phyloP scores from a whole-genome alignment of 2,888 invertebrate species.

The Caenorhabditis sp. region DNA sequence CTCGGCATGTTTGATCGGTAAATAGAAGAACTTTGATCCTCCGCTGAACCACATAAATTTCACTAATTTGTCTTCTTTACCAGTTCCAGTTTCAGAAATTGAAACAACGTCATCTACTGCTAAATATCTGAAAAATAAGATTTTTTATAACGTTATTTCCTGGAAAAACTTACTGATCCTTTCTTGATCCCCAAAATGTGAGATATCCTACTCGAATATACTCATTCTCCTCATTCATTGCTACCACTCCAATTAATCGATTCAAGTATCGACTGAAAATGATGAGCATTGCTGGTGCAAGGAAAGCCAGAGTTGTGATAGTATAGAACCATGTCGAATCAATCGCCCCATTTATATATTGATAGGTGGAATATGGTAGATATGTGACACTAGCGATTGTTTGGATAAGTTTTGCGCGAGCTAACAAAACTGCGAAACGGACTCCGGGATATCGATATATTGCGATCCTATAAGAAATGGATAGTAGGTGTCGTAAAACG shows the following conservation, averaged over 20 bases:
- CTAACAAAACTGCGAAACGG: conserved; percentile 43
- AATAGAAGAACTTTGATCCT: conserved; percentile 11
- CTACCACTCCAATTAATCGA: conserved; percentile 59
- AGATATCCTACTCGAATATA: conserved; percentile 56
- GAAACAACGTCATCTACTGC: conserved; percentile 38
- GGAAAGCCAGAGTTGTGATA: conserved; percentile 35
- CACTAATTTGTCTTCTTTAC: conserved; percentile 28
- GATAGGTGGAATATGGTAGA: conserved; percentile 50
- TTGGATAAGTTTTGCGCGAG: conserved; percentile 56
- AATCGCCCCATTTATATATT: conserved; percentile 19
- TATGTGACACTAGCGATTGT: conserved; percentile 53
- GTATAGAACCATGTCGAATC: conserved; percentile 32
- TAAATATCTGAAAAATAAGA: conserved; percentile 15
- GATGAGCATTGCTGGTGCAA: conserved; percentile 47
- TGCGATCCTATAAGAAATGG: conserved; percentile 46
- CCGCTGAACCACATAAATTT: conserved; percentile 31
- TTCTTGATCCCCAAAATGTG: conserved; percentile 50
- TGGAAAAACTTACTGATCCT: conserved; percentile 35
- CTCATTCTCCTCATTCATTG: conserved; percentile 51
- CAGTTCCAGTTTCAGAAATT: conserved; percentile 26
- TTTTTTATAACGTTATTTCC: neutral
- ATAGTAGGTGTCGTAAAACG: neutral
- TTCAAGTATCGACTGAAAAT: conserved; percentile 56
- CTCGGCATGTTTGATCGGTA: conserved; percentile 42
- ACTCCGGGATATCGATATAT: conserved; percentile 61